Evolutionary conservation across 2,113 vertebrate genomes (phyloP).

Genomic region (Blennius ocellaris): DNA sequence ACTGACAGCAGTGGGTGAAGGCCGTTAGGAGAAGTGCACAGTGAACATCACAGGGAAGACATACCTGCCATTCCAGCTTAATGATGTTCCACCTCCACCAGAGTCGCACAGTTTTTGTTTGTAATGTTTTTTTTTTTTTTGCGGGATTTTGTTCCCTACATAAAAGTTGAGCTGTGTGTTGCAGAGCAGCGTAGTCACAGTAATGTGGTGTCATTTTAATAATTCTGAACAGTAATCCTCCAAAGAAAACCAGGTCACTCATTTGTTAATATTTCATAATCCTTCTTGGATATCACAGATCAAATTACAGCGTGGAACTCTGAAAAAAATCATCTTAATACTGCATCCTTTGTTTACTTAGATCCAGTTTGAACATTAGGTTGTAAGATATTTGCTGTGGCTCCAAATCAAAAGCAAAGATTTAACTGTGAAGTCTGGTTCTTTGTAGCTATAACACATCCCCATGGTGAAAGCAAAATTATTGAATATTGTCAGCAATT

Average conservation of each 20-base stretch:
- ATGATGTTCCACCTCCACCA: conserved; percentile 35
- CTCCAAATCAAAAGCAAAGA: neutral
- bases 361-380: conserved; percentile 1
- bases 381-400: neutral
- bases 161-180: neutral
- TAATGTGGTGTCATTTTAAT: conserved; percentile 57
- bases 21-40: conserved; percentile 22
- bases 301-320: conserved; percentile 52
- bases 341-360: conserved; percentile 11
- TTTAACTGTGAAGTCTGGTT: neutral
- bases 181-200: conserved; percentile 7
- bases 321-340: conserved; percentile 10
- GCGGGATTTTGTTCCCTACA: neutral
- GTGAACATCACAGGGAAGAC: conserved; percentile 40
- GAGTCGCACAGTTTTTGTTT: conserved; percentile 40
- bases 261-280: conserved; percentile 57
- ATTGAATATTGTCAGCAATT: neutral
- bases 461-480: neutral
- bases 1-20: conserved; percentile 63
- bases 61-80: conserved; percentile 50
- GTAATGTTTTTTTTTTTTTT: conserved; percentile 36
- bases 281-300: conserved; percentile 42
- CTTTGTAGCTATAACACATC: neutral
- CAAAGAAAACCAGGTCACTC: conserved; percentile 34
- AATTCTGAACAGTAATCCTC: conserved; percentile 32